Conservation (phyloP, 2,888 invertebrate species). For the Silvanus unidentatus region DNA sequence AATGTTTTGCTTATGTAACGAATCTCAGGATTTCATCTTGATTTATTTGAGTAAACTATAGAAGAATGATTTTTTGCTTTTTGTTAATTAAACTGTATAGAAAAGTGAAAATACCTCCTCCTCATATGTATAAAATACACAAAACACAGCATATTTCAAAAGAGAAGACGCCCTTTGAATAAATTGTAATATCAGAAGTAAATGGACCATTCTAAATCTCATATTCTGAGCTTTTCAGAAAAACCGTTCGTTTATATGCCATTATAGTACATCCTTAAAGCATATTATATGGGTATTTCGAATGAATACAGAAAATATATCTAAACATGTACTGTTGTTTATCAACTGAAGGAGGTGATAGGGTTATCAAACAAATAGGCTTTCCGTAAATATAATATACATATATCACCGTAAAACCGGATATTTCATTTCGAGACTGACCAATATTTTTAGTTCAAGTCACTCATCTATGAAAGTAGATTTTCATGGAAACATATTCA, state of each 20-base stretch:
- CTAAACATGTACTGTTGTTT: background rate
- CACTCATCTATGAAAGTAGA: constrained; percentile 9
- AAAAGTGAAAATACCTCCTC: too few relatives aligned
- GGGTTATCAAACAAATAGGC: constrained; percentile 6
- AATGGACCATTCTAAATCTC: too few relatives aligned
- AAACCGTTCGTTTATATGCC: too few relatives aligned
- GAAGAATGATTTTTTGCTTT: background rate
- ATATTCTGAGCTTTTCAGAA: too few relatives aligned
- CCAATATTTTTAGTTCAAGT: constrained; percentile 6
- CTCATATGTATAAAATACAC: too few relatives aligned
- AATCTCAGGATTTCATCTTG: background rate
- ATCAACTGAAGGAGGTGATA: background rate
- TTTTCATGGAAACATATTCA: constrained; percentile 13
- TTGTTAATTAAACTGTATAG: background rate
- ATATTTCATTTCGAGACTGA: constrained; percentile 5
- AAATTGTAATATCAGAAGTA: too few relatives aligned
- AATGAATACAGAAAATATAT: too few relatives aligned
- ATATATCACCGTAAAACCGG: constrained; percentile 5
- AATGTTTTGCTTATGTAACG: too few relatives aligned
- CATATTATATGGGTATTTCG: too few relatives aligned
- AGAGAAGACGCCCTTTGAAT: too few relatives aligned
- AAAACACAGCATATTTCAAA: too few relatives aligned
- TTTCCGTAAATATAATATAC: background rate
- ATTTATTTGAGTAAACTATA: background rate
- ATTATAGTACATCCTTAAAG: too few relatives aligned